Conservation (phyloP, 2,113 vertebrate genomes). For the Oxygymnocypris stewartii region DNA sequence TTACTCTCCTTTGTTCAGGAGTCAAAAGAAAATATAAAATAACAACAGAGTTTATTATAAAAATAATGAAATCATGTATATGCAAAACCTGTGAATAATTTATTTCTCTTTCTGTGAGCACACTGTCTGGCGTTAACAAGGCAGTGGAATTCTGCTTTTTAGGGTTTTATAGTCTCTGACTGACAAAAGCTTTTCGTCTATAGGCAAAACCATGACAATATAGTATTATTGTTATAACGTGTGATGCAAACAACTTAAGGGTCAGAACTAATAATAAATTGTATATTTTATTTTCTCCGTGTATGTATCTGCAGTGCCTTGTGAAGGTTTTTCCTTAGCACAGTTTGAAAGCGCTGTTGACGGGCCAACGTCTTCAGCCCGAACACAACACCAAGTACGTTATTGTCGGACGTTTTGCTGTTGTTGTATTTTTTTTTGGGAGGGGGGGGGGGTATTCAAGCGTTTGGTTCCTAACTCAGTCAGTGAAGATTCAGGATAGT, state of each 20-base stretch:
- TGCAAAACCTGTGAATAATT: conserved; percentile 81
- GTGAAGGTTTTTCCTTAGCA: conserved; percentile 33
- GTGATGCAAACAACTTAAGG: conserved; percentile 58
- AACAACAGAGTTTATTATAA: conserved; percentile 74
- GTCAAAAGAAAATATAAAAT: conserved; percentile 67
- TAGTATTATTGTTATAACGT: conserved; percentile 68
- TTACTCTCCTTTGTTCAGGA: conserved; percentile 72
- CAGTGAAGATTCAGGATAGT: background rate
- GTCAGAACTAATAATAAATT: conserved; percentile 45
- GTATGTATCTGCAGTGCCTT: conserved; percentile 56
- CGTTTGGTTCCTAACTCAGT: background rate
- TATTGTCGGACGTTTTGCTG: background rate
- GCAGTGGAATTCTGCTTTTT: conserved; percentile 76
- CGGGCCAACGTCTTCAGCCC: background rate
- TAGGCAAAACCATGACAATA: conserved; percentile 61
- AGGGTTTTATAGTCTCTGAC: conserved; percentile 72
- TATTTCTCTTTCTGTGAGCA: conserved; percentile 78
- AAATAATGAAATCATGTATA: conserved; percentile 59
- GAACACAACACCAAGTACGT: background rate
- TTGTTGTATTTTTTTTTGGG: background rate
- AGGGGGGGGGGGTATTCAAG: too few relatives aligned
- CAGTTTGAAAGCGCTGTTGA: background rate
- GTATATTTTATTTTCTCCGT: conserved; percentile 11
- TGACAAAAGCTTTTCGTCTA: conserved; percentile 70
- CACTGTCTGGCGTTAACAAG: conserved; percentile 70